Evolutionary conservation across 2,113 vertebrate genomes (phyloP).

Genomic region (Charadrius vociferus): DNA sequence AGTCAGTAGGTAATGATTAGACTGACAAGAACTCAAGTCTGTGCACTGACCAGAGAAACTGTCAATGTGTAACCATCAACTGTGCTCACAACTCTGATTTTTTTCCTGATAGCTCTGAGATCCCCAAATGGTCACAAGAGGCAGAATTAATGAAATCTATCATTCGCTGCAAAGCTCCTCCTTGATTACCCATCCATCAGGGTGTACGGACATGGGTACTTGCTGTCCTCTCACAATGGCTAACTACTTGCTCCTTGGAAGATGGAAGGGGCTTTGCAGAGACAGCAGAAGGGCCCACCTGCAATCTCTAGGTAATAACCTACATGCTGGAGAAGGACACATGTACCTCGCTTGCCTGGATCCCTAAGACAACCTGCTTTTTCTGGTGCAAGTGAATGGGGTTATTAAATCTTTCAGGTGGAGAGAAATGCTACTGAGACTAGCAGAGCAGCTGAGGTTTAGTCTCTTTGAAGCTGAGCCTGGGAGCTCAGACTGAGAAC

Average conservation of each 20-base stretch:
- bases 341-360: neutral
- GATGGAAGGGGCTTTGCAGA: neutral
- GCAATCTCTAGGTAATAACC: conserved; percentile 11
- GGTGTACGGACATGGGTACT: neutral
- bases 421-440: neutral
- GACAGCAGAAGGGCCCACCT: conserved; percentile 1
- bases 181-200: neutral
- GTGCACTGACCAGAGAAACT: neutral
- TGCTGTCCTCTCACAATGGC: neutral
- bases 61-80: neutral
- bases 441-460: conserved; percentile 4
- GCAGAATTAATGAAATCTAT: neutral
- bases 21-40: neutral
- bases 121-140: neutral
- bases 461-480: neutral
- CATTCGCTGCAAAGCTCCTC: neutral
- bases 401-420: conserved; percentile 36
- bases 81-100: neutral
- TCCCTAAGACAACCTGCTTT: conserved; percentile 8
- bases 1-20: neutral
- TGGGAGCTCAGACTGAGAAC: conserved; percentile 34
- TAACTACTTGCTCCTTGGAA: neutral
- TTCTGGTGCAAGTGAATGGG: neutral
- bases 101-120: neutral
- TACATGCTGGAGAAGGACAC: neutral